Conservation (phyloP, 2,888 invertebrate species). For the Acleris emargana region DNA sequence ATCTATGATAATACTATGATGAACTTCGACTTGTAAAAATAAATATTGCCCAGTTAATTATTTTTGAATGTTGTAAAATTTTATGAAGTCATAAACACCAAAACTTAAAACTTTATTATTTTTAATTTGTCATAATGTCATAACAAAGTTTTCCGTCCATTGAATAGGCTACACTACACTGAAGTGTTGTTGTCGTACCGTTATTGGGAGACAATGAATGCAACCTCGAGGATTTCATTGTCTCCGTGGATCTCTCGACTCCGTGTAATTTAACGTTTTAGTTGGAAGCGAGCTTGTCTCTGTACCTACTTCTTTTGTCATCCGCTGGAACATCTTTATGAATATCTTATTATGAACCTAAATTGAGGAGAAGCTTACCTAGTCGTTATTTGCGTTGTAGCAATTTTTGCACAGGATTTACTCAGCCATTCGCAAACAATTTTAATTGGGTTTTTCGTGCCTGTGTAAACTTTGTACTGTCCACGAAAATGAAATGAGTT, state of each 20-base stretch:
- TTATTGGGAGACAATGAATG: slow-evolving; percentile 36
- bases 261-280: slow-evolving; percentile 70
- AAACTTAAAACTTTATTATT: no score
- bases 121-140: slow-evolving; percentile 2
- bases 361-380: slow-evolving; percentile 76
- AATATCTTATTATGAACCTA: slow-evolving; percentile 78
- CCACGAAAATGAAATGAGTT: slow-evolving; percentile 58
- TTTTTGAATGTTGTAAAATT: no score
- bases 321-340: slow-evolving; percentile 70
- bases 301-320: slow-evolving; percentile 58
- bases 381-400: slow-evolving; percentile 72
- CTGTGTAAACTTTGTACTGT: slow-evolving; percentile 68
- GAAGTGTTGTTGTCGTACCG: slow-evolving; percentile 20
- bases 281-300: slow-evolving; percentile 55
- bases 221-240: slow-evolving; percentile 43
- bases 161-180: slow-evolving; percentile 1
- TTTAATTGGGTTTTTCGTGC: slow-evolving; percentile 78
- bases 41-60: no score
- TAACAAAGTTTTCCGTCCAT: slow-evolving; percentile 12
- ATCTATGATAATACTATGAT: no score
- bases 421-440: slow-evolving; percentile 77
- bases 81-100: no score
- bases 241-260: slow-evolving; percentile 50
- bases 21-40: no score
- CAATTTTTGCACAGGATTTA: slow-evolving; percentile 73